These are phyloP conservation scores for Sarcophaga bullata DNA, from an alignment of 1,140 invertebrate genomes.

Conservation along the genomic window DNA sequence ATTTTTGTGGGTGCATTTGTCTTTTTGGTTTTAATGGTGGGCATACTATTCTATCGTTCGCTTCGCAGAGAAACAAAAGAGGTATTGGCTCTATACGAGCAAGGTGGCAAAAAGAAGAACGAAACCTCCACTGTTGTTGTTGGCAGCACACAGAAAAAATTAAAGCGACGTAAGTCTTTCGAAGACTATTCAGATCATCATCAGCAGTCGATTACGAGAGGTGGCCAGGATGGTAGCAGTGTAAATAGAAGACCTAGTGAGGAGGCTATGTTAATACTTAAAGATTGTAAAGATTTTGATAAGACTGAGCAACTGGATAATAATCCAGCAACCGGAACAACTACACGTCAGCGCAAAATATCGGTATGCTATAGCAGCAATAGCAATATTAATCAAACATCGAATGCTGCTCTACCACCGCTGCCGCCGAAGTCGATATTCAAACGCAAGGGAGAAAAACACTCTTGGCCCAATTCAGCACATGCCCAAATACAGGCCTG, in stretches of 20 bases:
- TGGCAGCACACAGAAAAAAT: constrained; percentile 43
- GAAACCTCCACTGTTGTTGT: neutral
- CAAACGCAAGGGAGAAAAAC: constrained; percentile 54
- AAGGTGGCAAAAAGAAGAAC: constrained; percentile 18
- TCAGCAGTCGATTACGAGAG: constrained; percentile 51
- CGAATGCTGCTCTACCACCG: neutral
- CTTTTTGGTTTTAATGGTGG: constrained; percentile 56
- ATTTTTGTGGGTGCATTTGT: constrained; percentile 59
- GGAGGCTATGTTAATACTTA: constrained; percentile 76
- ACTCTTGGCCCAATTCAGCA: constrained; percentile 54
- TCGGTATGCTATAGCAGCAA: constrained; percentile 61
- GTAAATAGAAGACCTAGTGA: constrained; percentile 75
- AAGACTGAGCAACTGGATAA: neutral
- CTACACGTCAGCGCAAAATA: constrained; percentile 51
- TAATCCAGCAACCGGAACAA: neutral
- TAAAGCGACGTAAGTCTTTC: constrained; percentile 70
- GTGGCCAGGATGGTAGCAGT: constrained; percentile 8
- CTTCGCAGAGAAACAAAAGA: constrained; percentile 53
- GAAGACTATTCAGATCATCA: constrained; percentile 69
- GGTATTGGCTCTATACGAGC: constrained; percentile 43
- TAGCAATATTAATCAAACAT: constrained; percentile 49
- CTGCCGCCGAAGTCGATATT: constrained; percentile 39
- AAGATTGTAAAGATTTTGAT: constrained; percentile 59
- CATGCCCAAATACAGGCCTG: constrained; percentile 37
- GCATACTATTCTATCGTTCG: constrained; percentile 58